Percentiles rank a stretch among this genome's conserved stretches.
These are phyloP conservation scores for Melanotaenia boesemani DNA, from an alignment of 2,797 vertebrate species.

Conservation along the genomic window DNA sequence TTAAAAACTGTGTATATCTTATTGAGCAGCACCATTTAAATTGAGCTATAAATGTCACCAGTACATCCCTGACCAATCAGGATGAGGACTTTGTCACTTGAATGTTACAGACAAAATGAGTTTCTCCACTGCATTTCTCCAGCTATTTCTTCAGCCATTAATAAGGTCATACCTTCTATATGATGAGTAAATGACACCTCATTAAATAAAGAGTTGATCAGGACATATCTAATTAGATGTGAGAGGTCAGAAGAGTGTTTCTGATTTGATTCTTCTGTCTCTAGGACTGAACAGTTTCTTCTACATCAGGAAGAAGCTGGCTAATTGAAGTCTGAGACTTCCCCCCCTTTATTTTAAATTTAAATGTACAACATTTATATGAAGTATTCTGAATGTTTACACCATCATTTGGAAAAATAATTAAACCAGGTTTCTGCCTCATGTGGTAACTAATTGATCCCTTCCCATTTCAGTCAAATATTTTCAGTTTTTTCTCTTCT, in stretches of 20 bases:
- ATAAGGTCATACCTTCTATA: conserved; percentile 82
- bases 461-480: background rate
- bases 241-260: conserved; percentile 26
- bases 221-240: conserved; percentile 45
- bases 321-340: background rate
- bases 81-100: conserved; percentile 37
- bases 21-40: conserved; percentile 30
- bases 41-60: conserved; percentile 31
- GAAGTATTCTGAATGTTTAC: background rate
- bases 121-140: conserved; percentile 47
- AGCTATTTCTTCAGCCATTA: conserved; percentile 66
- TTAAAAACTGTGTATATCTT: conserved; percentile 9
- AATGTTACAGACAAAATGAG: conserved; percentile 37
- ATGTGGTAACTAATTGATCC: background rate
- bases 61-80: conserved; percentile 21
- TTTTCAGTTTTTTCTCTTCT: background rate
- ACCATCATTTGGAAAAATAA: background rate
- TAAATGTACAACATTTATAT: background rate
- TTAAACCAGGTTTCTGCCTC: background rate
- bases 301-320: conserved; percentile 22
- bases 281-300: conserved; percentile 34
- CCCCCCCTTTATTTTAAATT: background rate
- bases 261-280: conserved; percentile 40
- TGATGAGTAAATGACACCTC: conserved; percentile 80
- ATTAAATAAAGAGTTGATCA: conserved; percentile 73